phyloP scores from a whole-genome alignment of 2,888 invertebrate genomes.

The Monochamus alternatus region DNA sequence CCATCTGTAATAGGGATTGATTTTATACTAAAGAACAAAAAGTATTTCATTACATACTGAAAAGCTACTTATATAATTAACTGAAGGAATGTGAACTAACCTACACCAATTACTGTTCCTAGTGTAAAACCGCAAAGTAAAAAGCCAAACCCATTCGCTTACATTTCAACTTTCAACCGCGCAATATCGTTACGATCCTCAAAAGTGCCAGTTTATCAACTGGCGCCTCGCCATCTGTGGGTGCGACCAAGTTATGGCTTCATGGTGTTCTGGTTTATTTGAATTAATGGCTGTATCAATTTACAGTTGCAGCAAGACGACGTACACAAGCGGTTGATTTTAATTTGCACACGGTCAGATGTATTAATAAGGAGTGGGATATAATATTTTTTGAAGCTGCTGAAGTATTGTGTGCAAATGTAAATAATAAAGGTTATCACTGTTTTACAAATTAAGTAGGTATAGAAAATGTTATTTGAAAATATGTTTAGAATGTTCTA shows the following conservation, averaged over 20 bases:
- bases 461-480: too few relatives aligned
- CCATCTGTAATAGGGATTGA: too few relatives aligned
- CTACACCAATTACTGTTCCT: not conserved
- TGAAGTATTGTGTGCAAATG: not conserved
- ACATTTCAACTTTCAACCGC: not conserved
- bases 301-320: conserved; percentile 35
- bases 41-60: not conserved
- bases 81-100: not conserved
- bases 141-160: not conserved
- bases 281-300: conserved; percentile 39
- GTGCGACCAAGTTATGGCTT: conserved; percentile 44
- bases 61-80: not conserved
- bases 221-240: conserved; percentile 52
- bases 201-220: conserved; percentile 36
- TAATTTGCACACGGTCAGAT: conserved; percentile 25
- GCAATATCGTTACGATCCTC: conserved; percentile 1
- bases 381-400: not conserved
- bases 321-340: conserved; percentile 25
- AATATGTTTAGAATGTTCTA: too few relatives aligned
- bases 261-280: conserved; percentile 29
- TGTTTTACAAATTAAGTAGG: too few relatives aligned
- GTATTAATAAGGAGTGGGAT: conserved; percentile 26
- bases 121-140: not conserved
- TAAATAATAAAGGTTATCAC: not conserved
- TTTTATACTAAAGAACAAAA: not conserved